A percentile compares a stretch with the other conserved stretches of the same genome.
These are phyloP conservation scores for Microchrysa polita DNA, from an alignment of 2,888 invertebrate species.

Conservation along the genomic window DNA sequence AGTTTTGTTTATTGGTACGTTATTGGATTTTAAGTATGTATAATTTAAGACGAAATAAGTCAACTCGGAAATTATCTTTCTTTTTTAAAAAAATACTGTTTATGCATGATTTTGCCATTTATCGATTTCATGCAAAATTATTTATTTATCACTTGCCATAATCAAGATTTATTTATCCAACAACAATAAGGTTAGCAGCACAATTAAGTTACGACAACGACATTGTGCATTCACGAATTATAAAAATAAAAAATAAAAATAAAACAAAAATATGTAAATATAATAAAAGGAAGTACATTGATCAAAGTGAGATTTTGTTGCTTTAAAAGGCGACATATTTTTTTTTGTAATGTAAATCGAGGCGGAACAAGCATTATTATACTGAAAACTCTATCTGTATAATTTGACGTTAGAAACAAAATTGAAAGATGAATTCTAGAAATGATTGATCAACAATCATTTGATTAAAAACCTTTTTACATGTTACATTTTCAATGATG, in stretches of 20 bases:
- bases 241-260: background rate
- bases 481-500: too few species aligned
- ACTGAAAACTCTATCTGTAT: too few species aligned
- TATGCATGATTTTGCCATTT: constrained; percentile 31
- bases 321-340: constrained; percentile 22
- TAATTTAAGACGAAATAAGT: constrained; percentile 21
- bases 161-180: background rate
- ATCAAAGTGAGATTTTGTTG: background rate
- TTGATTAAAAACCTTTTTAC: too few species aligned
- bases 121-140: constrained; percentile 21
- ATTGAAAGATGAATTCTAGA: too few species aligned
- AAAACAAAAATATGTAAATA: background rate
- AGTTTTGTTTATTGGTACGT: background rate
- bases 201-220: background rate
- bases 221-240: background rate
- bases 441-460: too few species aligned
- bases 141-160: constrained; percentile 37
- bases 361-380: too few species aligned
- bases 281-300: constrained; percentile 1
- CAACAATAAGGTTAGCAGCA: constrained; percentile 30
- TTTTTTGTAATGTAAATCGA: background rate
- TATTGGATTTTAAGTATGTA: constrained; percentile 23
- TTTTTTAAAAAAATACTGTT: constrained; percentile 44
- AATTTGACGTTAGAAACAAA: too few species aligned
- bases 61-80: constrained; percentile 34